Percentiles rank a stretch among this genome's conserved stretches.
Conservation (phyloP, 2,797 vertebrate species). For the Phoebastria nigripes region DNA sequence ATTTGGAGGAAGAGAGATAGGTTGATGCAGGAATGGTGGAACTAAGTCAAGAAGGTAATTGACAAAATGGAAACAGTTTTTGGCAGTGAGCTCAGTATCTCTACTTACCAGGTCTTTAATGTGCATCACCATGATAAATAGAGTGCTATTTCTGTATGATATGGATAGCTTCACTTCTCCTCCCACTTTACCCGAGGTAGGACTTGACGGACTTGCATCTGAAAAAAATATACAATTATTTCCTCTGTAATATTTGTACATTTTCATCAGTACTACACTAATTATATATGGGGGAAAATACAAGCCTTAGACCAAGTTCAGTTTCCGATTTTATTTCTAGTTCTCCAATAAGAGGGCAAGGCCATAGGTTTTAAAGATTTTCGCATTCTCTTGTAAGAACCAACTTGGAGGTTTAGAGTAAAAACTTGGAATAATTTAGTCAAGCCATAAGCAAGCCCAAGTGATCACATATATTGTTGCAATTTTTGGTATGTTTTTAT, state of each 20-base stretch:
- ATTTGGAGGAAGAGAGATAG: background rate
- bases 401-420: background rate
- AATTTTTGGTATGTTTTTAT: background rate
- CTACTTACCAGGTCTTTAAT: slow-evolving; percentile 91
- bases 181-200: slow-evolving; percentile 87
- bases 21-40: too few relatives aligned
- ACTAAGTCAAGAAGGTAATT: background rate
- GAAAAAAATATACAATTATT: slow-evolving; percentile 23
- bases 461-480: background rate
- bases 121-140: slow-evolving; percentile 99
- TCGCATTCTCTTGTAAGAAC: background rate
- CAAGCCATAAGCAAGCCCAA: background rate
- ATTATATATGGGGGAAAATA: background rate
- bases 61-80: background rate
- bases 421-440: background rate
- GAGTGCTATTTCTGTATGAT: slow-evolving; percentile 94
- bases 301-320: background rate
- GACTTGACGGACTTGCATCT: slow-evolving; percentile 85
- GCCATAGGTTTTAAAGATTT: background rate
- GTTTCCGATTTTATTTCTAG: background rate
- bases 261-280: background rate
- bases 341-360: background rate
- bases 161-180: slow-evolving; percentile 96
- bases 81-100: background rate
- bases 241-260: background rate